Evolutionary conservation across 2,888 invertebrate species (phyloP), one percentile per base, ranked within the genome.

Genomic region (Phaonia tiefii): DNA sequence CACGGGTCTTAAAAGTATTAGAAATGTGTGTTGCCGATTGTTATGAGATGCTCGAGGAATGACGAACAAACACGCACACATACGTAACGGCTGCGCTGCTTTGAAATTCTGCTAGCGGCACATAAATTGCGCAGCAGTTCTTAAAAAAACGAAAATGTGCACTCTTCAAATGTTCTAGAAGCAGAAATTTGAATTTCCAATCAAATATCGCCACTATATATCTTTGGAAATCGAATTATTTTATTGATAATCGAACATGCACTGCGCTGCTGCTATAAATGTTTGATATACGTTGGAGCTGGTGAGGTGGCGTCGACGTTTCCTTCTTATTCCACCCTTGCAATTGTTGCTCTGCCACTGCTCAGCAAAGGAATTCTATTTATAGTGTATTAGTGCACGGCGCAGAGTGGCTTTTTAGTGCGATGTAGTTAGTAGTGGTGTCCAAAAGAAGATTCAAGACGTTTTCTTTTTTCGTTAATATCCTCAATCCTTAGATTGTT

Each of bases 291-390:
- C n/a, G n/a, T n/a, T n/a, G n/a, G n/a, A n/a, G 44, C 44, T 2
- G 22, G 1, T 51, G 51, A 2, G 11, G 51, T 11, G 13, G n/a
- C 44, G 83, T 3, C 83, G 80, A 58, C 84, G 39, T 75, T 37
- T 80, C 65, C 49, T 63, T 71, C 17, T 31, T 31, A 31, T 3
- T 31, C 8, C 42, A 46, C 17, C 25, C 51, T 70, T 63, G 39
- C 46, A 82, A 72, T 75, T 81, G 74, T 65, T 75, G 82, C 66
- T 75, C 74, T 79, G 74, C 67, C 54, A 65, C 44, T 60, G 66
- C 82, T 83, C 83, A 85, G 86, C 84, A 83, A 84, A 86, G 84
- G 84, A 86, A 82, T 85, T 80, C 75, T 80, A 77, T 77, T 80
- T 83, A 22, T 84, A 63, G n/a, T 49, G 63, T 70, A 72, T 74